Percentiles rank a stretch among this genome's conserved stretches.
These are phyloP conservation scores for Datnioides undecimradiatus DNA, from an alignment of 2,113 vertebrate genomes.

Conservation along the genomic window DNA sequence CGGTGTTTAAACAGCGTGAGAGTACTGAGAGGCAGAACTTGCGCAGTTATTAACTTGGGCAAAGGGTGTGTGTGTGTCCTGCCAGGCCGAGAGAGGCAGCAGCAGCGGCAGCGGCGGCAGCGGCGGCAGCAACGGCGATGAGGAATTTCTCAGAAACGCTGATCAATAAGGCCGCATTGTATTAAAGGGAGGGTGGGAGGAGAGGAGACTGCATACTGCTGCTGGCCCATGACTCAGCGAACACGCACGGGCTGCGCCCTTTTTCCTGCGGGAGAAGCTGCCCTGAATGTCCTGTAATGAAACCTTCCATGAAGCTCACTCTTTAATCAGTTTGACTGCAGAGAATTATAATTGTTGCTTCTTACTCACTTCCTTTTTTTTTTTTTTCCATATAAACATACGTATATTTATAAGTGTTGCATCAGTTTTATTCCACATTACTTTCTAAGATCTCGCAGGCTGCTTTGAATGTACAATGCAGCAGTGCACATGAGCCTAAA, in stretches of 20 bases:
- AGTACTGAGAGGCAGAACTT: neutral
- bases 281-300: neutral
- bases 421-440: neutral
- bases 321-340: neutral
- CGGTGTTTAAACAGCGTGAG: neutral
- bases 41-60: conserved; percentile 43
- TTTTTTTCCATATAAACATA: too few relatives aligned
- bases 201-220: conserved; percentile 30
- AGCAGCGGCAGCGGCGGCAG: conserved; percentile 2
- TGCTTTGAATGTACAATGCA: neutral
- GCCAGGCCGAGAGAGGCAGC: conserved; percentile 12
- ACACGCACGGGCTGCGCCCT: conserved; percentile 56
- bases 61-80: neutral
- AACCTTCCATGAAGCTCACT: neutral
- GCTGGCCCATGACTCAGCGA: conserved; percentile 80
- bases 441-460: neutral
- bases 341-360: neutral
- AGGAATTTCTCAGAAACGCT: conserved; percentile 34
- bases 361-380: too few relatives aligned
- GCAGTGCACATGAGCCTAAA: neutral
- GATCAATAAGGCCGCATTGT: conserved; percentile 77
- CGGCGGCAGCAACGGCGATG: neutral
- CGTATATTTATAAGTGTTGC: too few relatives aligned
- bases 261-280: conserved; percentile 37
- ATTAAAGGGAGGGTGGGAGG: conserved; percentile 42